Evolutionary conservation across 2,888 invertebrate species (phyloP), one percentile per base, ranked within the genome.

Genomic region (Zelleria hepariella): DNA sequence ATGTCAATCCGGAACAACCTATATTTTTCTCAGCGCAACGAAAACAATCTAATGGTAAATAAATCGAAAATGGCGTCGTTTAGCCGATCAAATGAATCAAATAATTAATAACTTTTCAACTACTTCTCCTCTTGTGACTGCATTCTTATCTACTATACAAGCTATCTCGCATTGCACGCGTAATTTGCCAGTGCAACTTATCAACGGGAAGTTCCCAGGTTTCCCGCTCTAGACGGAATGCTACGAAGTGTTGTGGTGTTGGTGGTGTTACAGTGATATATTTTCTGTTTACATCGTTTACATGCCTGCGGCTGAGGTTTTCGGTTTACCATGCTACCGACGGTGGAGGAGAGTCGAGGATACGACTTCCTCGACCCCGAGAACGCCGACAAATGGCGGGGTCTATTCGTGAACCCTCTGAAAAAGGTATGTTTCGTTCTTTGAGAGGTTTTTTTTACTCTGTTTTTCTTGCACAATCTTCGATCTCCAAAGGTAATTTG

Each of bases 321-420:
- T 67, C 66, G 72, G 76, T 77, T 71, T 80, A 86, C 76, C 73
- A 87, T 88, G 87, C 80, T 89, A 74, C 86, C 88, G 74, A 86
- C 87, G 66, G 88, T 86, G 80, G 88, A 88, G 80, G 89, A 89
- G 80, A 82, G 82, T 70, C 82, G 84, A 68, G 88, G 88, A 66
- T 95, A 95, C 90, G 96, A 97, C 91, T 97, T 96, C 87, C 93
- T 93, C 79, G 95, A 95, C 81, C 94, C 94, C 77, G 96, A 96
- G 83, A 97, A 96, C 89, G 92, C 93, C 70, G 92, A 92, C 69
- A 97, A 97, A 92, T 98, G 98, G 98, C 95, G 94, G 77, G 96
- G 97, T 66, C 91, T 98, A 67, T 95, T 98, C 84, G 93, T 95
- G 77, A 93, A 92, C 75, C 94, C 97, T 58, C 91, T 98, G 73